Evolutionary conservation across 2,797 vertebrate species (phyloP).

Genomic region (Myotis daubentonii): DNA sequence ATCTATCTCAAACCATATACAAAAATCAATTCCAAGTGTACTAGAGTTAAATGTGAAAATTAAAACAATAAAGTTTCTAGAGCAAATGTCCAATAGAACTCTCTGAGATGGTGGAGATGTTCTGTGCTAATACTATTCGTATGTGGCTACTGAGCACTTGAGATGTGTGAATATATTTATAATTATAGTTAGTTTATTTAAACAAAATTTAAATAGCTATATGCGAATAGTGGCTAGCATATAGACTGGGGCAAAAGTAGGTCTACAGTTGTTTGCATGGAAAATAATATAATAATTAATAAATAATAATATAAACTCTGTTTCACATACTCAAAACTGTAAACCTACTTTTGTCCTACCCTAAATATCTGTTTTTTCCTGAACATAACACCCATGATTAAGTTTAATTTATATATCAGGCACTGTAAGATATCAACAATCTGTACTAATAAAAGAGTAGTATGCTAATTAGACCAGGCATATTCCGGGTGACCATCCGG

Average conservation of each 20-base stretch:
- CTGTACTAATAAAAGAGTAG: no score
- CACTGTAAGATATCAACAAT: background rate
- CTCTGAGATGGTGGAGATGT: background rate
- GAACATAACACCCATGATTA: background rate
- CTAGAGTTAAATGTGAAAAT: background rate
- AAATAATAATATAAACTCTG: background rate
- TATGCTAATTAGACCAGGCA: no score
- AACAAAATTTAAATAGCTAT: background rate
- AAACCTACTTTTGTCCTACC: background rate
- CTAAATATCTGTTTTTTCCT: background rate
- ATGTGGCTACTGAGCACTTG: background rate
- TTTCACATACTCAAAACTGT: background rate
- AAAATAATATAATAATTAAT: background rate
- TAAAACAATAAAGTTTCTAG: background rate
- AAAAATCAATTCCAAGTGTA: background rate
- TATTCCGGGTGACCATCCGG: no score
- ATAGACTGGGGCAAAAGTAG: background rate
- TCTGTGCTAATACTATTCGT: background rate
- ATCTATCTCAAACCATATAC: background rate
- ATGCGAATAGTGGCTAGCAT: background rate
- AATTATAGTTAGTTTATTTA: background rate
- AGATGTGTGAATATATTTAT: background rate
- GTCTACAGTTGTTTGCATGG: background rate
- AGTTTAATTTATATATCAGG: background rate
- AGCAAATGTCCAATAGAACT: background rate